Percentiles rank a stretch among this genome's conserved stretches.
phyloP scores from a whole-genome alignment of 1,140 invertebrate species.

The Euglossa dilemma region DNA sequence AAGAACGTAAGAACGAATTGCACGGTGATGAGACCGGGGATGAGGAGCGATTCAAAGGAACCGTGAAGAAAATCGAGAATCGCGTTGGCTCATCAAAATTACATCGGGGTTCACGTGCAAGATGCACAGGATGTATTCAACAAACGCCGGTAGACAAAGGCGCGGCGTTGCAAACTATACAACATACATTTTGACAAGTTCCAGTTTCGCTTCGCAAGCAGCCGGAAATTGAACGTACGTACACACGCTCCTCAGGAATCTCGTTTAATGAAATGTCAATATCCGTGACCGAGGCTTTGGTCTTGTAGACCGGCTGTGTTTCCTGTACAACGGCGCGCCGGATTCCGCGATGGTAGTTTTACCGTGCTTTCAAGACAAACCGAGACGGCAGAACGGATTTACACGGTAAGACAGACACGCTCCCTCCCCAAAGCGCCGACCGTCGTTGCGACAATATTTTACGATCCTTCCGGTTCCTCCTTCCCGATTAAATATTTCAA shows the following conservation, averaged over 20 bases:
- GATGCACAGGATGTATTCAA: conserved; percentile 47
- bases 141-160: conserved; percentile 45
- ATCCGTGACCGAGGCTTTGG: conserved; percentile 61
- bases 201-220: conserved; percentile 52
- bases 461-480: conserved; percentile 39
- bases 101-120: conserved; percentile 27
- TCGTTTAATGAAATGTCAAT: conserved; percentile 68
- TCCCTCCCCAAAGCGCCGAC: not conserved
- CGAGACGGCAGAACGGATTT: conserved; percentile 54
- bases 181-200: conserved; percentile 62
- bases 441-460: conserved; percentile 46
- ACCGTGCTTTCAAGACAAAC: conserved; percentile 60
- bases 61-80: conserved; percentile 31
- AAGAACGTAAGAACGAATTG: not conserved
- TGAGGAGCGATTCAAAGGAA: not conserved
- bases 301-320: conserved; percentile 57
- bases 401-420: conserved; percentile 17
- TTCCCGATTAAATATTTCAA: conserved; percentile 55
- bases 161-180: conserved; percentile 38
- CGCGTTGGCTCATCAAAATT: conserved; percentile 36
- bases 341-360: conserved; percentile 58
- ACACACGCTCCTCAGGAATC: conserved; percentile 62
- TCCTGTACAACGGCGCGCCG: conserved; percentile 24
- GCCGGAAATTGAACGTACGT: conserved; percentile 60
- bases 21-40: conserved; percentile 2